Evolutionary conservation across 2,797 vertebrate genomes (phyloP), one percentile per base, ranked within the genome.

Genomic region (Cheirogaleus major): DNA sequence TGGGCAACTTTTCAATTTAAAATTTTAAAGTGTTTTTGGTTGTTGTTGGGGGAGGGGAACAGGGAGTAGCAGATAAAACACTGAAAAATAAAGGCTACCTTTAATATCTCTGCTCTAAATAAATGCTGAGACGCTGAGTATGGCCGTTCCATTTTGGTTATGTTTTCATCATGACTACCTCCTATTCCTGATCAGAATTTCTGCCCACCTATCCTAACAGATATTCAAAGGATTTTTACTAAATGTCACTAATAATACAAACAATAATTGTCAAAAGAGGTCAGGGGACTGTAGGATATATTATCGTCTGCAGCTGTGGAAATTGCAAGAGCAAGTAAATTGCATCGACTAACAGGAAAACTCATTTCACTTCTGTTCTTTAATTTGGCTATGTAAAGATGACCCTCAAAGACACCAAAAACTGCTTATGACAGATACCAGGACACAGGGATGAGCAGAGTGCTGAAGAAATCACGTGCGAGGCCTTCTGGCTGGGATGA

Each of bases 1-100:
- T 48, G 70, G 83, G 90, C 92, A 94, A 95, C 85, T 97, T 96
- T 82, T 94, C 89, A 61, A 70, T 55, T 81, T 38, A 89, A 72
- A 86, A 84, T 61, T 61, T 65, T 70, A 65, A 93, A 95, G 86
- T 91, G 76, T 96, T 80, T 84, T 84, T 41, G n/a, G 14, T 93
- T 81, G 52, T 82, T 85, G 13, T n/a, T 59, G 69, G 38, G 38
- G 69, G 59, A 32, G 6, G 9, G 57, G 45, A 35, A 35, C 48
- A 95, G 41, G 38, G 59, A 85, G 48, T 2, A 38, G 38, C 94
- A 95, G 79, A 63, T 80, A 83, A 87, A 92, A 67, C 45, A 63
- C 35, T 35, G 78, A 32, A 67, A 91, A 87, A 83, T 52, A 92
- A 88, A 93, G 43, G 67, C 55, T 22, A 55, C 35, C n/a, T 96